Percentiles rank a stretch among this genome's conserved stretches.
phyloP scores from a whole-genome alignment of 2,113 vertebrate genomes.

The Gymnogyps californianus region DNA sequence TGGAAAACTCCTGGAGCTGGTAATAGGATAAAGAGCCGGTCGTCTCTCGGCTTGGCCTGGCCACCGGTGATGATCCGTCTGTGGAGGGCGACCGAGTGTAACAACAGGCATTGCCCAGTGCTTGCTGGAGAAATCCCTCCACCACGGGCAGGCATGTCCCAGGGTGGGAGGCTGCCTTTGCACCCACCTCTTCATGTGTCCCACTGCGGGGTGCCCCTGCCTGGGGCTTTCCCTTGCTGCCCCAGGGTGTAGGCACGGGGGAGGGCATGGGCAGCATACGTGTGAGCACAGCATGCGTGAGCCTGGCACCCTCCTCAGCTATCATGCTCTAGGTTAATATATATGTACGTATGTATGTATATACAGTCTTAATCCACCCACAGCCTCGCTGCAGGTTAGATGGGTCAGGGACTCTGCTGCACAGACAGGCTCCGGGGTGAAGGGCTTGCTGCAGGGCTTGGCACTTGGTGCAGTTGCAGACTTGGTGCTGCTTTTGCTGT shows the following conservation, averaged over 20 bases:
- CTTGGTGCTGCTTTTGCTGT: neutral
- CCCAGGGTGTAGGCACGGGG: neutral
- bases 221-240: neutral
- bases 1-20: neutral
- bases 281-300: neutral
- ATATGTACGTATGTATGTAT: neutral
- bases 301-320: neutral
- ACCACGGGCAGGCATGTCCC: accelerated
- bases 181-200: neutral
- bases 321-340: neutral
- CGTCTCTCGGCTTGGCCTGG: neutral
- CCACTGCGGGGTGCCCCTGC: neutral
- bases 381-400: neutral
- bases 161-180: neutral
- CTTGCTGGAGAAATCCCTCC: neutral
- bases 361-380: neutral
- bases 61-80: neutral
- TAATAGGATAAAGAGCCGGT: neutral
- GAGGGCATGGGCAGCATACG: neutral
- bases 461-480: neutral
- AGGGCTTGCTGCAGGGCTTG: neutral
- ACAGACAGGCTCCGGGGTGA: neutral
- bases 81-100: neutral
- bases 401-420: neutral
- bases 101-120: neutral